phyloP scores from a whole-genome alignment of 2,113 vertebrate genomes.

The Rhea pennata region DNA sequence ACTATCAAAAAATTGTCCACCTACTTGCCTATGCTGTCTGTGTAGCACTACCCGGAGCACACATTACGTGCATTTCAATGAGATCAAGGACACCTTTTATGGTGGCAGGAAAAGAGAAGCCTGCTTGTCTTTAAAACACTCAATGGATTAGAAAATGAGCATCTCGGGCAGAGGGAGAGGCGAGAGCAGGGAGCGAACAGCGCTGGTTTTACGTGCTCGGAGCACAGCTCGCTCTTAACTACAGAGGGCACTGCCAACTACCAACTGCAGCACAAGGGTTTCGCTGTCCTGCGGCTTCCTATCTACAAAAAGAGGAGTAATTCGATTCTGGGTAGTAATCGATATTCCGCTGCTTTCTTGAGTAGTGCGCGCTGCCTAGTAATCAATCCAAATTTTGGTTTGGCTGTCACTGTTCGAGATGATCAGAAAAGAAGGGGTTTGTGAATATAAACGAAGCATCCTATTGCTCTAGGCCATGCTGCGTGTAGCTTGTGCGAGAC shows the following conservation, averaged over 20 bases:
- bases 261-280: background rate
- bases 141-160: background rate
- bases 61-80: background rate
- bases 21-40: background rate
- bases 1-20: background rate
- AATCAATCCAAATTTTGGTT: background rate
- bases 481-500: conserved; percentile 19
- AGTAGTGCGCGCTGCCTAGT: background rate
- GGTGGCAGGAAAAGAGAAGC: background rate
- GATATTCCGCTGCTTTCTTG: background rate
- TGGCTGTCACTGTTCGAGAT: background rate
- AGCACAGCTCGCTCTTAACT: background rate
- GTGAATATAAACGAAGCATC: conserved; percentile 24
- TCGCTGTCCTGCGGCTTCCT: background rate
- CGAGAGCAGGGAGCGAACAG: background rate
- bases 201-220: background rate
- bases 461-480: background rate
- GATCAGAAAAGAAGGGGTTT: background rate
- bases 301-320: background rate
- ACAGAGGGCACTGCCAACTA: background rate
- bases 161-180: background rate
- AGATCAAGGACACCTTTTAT: background rate
- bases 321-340: background rate
- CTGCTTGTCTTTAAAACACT: background rate
- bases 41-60: background rate